A percentile compares a stretch with the other conserved stretches of the same genome.
Conservation (phyloP, 2,797 vertebrate species). For the Ctenopoma kingsleyae region DNA sequence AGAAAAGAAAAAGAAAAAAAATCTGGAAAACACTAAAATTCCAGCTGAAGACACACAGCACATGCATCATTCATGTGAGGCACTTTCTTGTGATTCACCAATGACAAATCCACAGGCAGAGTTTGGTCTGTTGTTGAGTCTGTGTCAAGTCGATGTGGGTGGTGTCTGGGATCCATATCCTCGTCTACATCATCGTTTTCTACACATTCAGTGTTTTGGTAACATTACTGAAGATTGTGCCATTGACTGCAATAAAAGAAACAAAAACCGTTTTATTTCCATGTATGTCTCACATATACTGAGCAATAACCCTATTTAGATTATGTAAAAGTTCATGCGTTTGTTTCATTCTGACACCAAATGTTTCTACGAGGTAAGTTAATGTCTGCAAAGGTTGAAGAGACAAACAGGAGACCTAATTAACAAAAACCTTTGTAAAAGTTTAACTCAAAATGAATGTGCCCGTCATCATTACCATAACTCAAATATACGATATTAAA, state of each 20-base stretch:
- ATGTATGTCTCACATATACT: neutral
- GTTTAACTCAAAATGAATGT: neutral
- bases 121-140: constrained; percentile 28
- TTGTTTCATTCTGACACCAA: neutral
- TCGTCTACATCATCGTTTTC: constrained; percentile 6
- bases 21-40: constrained; percentile 7
- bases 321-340: neutral
- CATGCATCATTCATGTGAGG: constrained; percentile 65
- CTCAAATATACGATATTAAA: neutral
- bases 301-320: neutral
- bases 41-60: constrained; percentile 26
- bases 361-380: neutral
- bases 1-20: neutral
- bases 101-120: constrained; percentile 49
- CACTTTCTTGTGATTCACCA: constrained; percentile 72
- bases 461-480: neutral
- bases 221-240: constrained; percentile 90
- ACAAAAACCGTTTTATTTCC: constrained; percentile 5
- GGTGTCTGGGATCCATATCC: constrained; percentile 30
- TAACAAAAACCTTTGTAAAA: too few relatives aligned
- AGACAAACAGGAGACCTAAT: neutral
- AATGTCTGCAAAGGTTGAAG: neutral
- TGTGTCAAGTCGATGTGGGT: constrained; percentile 7
- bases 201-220: constrained; percentile 87
- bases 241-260: constrained; percentile 83